phyloP scores from a whole-genome alignment of 2,888 invertebrate genomes.

The Stramonita haemastoma region DNA sequence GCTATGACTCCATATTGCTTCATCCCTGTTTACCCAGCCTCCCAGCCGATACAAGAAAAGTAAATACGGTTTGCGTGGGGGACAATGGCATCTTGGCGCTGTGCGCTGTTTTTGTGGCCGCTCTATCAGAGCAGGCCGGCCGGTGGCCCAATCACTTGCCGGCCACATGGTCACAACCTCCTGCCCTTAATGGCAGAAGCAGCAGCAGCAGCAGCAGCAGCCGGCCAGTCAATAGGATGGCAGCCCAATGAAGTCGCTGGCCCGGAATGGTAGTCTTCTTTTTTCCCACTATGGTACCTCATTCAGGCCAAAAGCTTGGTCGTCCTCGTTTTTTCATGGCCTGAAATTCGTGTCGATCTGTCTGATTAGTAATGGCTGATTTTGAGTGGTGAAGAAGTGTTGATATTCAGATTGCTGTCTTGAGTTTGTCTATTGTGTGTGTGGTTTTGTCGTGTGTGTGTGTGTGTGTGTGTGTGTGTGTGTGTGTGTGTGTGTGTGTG shows the following conservation, averaged over 20 bases:
- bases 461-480: not conserved
- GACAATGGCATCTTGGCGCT: conserved; percentile 15
- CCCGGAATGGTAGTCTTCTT: not conserved
- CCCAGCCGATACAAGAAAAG: not conserved
- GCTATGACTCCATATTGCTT: conserved; percentile 16
- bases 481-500: too few species aligned
- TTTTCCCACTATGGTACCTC: not conserved
- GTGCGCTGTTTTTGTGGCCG: not conserved
- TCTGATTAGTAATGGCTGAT: too few species aligned
- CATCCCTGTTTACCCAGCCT: not conserved
- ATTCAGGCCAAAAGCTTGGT: not conserved
- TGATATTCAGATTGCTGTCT: too few species aligned
- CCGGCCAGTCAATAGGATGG: conserved; percentile 14
- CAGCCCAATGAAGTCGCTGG: conserved; percentile 16
- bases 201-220: not conserved
- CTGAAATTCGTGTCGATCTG: too few species aligned
- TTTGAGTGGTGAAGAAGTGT: too few species aligned
- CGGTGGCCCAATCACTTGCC: not conserved
- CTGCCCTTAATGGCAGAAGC: conserved; percentile 2
- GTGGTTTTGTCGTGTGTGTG: not conserved
- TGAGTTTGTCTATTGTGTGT: not conserved
- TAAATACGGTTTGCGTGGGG: conserved; percentile 24
- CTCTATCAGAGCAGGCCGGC: not conserved
- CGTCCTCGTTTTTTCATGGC: not conserved
- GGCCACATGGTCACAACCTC: conserved; percentile 12